Base-by-base conservation (phyloP, 2,888 invertebrate genomes). In the Polyommatus iphigenia region DNA sequence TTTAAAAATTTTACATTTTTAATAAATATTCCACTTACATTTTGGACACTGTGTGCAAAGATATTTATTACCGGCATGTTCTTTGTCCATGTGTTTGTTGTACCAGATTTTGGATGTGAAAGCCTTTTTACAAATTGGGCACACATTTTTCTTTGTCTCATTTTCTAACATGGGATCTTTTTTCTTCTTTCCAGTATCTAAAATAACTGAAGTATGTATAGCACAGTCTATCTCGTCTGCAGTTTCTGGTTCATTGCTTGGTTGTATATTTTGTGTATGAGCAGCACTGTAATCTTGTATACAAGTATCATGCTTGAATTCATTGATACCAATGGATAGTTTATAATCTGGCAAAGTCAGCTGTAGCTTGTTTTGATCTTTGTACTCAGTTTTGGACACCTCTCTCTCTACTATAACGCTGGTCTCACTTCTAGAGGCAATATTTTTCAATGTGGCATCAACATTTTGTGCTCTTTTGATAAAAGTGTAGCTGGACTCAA, bases 401-500 rank as follows among this genome's bases (percentile, higher is more conserved):
- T 88, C 88, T 13, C 87, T 86, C 83, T 89, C 86, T 6, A 92
- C 85, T 15, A 92, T 92, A 3, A 91, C 85, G 73, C 87, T 88
- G 2, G 87, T 89, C 77, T 85, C 84, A 2, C 82, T 84, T 77
- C 90, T 85, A 1, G 87, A 88, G 36, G 90, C 83, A 0, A 92
- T 86, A 62, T 92, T 92, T 79, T 88, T 89, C 0, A 93, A 83
- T 3, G 89, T 88, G 0, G 88, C 82, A 76, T 93, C 88, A 0
- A 88, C 89, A 83, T 88, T 90, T 78, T 89, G 89, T 0, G 93
- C 91, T 81, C 90, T 91, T 0, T 88, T 91, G 71, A 95, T 91
- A 83, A 93, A 95, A 71, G 88, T 90, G 82, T 90, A 94, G 71
- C 92, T 91, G 2, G 91, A 91, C 82, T 95, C 92, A 82, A 95